These are phyloP conservation scores for Ormyrus thymus DNA, from an alignment of 2,888 invertebrate genomes.

Conservation along the genomic window DNA sequence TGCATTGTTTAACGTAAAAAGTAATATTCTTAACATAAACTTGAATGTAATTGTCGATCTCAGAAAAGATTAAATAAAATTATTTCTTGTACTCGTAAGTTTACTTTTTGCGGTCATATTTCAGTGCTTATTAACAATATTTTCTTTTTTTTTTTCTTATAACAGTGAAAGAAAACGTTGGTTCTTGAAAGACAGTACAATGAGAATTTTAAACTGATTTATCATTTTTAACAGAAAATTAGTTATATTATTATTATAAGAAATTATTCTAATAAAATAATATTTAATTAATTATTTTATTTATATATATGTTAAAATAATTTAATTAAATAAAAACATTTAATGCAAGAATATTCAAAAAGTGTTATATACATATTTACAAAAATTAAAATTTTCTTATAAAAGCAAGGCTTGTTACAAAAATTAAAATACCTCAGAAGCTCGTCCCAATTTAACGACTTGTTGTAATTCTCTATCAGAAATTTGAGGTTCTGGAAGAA, in stretches of 20 bases:
- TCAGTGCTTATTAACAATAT: too few relatives aligned
- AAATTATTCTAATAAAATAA: neutral
- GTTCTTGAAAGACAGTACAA: too few relatives aligned
- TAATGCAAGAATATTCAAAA: neutral
- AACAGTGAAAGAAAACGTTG: too few relatives aligned
- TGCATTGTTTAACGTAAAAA: too few relatives aligned
- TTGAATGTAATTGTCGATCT: too few relatives aligned
- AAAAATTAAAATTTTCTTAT: neutral
- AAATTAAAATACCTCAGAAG: constrained; percentile 80
- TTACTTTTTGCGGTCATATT: too few relatives aligned
- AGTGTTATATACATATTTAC: neutral
- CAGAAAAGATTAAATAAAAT: too few relatives aligned
- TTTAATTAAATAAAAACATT: neutral
- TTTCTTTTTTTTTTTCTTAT: too few relatives aligned
- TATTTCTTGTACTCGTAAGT: too few relatives aligned
- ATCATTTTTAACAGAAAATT: too few relatives aligned
- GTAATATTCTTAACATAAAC: too few relatives aligned
- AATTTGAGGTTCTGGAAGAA: constrained; percentile 97
- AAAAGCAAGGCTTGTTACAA: neutral
- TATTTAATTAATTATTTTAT: neutral
- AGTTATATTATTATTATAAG: neutral
- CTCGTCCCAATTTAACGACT: constrained; percentile 93
- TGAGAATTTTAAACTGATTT: too few relatives aligned
- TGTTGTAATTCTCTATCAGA: constrained; percentile 93
- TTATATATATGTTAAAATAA: neutral